These are phyloP conservation scores for Oreortyx pictus DNA, from an alignment of 2,797 vertebrate species.

Conservation along the genomic window DNA sequence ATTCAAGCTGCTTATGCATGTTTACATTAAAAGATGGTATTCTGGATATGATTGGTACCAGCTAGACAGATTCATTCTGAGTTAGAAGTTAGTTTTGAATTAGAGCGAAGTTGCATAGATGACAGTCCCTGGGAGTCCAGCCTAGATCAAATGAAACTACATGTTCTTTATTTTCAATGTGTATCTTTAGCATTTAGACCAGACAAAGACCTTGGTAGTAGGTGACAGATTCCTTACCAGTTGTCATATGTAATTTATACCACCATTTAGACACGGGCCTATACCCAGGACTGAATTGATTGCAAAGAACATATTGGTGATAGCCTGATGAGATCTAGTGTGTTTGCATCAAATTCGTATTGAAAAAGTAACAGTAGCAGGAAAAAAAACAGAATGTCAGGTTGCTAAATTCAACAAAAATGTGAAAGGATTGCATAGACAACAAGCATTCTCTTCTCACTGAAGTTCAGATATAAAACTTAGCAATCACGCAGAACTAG, in stretches of 20 bases:
- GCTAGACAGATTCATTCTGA: not conserved
- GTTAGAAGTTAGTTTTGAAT: not conserved
- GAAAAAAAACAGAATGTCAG: not conserved
- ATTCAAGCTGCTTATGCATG: not conserved
- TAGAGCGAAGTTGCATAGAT: not conserved
- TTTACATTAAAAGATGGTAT: not conserved
- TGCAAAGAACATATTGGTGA: not conserved
- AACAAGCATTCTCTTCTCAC: not conserved
- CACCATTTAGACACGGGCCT: not conserved
- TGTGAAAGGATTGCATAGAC: rapidly evolving
- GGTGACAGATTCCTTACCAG: not conserved
- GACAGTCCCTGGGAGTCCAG: not conserved
- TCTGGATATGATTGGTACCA: not conserved
- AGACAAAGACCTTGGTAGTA: not conserved
- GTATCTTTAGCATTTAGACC: not conserved
- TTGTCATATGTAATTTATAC: not conserved
- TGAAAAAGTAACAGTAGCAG: not conserved
- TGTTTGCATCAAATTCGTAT: not conserved
- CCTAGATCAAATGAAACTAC: not conserved
- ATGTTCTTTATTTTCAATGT: not conserved
- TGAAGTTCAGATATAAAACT: not conserved
- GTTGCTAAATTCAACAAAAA: not conserved
- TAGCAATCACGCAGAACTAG: not conserved
- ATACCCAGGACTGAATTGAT: not conserved
- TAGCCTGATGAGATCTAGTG: not conserved